Conservation (phyloP, 2,888 invertebrate genomes). For the Drosophila suboccidentalis region DNA sequence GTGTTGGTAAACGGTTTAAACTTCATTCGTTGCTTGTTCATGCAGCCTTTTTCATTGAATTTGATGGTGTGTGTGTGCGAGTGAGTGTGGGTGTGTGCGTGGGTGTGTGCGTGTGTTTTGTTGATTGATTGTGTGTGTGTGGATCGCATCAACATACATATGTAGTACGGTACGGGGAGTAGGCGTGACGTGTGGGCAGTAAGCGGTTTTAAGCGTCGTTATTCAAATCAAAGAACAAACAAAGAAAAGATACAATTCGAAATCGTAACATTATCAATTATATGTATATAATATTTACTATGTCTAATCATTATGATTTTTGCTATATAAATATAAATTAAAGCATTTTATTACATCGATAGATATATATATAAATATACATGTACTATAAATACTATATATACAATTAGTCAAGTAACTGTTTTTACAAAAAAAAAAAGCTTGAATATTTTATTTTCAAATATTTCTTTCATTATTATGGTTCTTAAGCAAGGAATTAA, state of each 20-base stretch:
- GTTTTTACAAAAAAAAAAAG: not conserved
- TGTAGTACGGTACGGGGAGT: slow-evolving; percentile 23
- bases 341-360: slow-evolving; percentile 55
- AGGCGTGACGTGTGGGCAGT: slow-evolving; percentile 62
- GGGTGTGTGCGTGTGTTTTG: slow-evolving; percentile 7
- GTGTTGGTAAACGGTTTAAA: slow-evolving; percentile 56
- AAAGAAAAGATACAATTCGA: slow-evolving; percentile 73
- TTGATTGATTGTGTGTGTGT: slow-evolving; percentile 35
- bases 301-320: slow-evolving; percentile 34
- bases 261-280: slow-evolving; percentile 70
- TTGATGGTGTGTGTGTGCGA: slow-evolving; percentile 7
- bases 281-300: slow-evolving; percentile 35
- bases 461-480: not conserved
- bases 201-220: slow-evolving; percentile 65
- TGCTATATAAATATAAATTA: slow-evolving; percentile 17
- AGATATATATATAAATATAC: slow-evolving; percentile 21
- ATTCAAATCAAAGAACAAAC: slow-evolving; percentile 67
- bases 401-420: slow-evolving; percentile 3
- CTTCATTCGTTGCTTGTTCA: slow-evolving; percentile 78
- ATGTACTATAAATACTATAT: slow-evolving; percentile 12
- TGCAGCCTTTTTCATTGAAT: slow-evolving; percentile 73
- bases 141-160: slow-evolving; percentile 46
- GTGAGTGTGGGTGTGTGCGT: not conserved
- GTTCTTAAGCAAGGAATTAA: not conserved
- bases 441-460: not conserved